These are phyloP conservation scores for Drosophila anomelani DNA, from an alignment of 2,888 invertebrate genomes.

Conservation along the genomic window DNA sequence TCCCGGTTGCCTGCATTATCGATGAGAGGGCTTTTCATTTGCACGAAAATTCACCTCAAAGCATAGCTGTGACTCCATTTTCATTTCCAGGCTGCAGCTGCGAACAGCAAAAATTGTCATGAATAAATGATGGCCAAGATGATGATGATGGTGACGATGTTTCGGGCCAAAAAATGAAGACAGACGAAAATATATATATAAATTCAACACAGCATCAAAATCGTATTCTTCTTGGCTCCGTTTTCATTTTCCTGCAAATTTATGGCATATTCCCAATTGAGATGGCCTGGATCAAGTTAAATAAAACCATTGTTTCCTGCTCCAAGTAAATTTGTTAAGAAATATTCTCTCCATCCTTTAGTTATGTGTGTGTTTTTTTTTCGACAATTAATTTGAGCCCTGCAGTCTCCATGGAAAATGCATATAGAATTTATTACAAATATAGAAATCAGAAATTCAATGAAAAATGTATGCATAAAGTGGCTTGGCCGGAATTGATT, in stretches of 20 bases:
- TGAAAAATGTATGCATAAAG: conserved; percentile 27
- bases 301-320: conserved; percentile 28
- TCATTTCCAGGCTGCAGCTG: conserved; percentile 43
- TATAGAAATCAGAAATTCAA: conserved; percentile 23
- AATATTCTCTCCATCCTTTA: conserved; percentile 8
- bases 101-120: conserved; percentile 52
- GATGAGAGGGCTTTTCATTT: conserved; percentile 52
- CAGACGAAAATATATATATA: conserved; percentile 29
- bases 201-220: conserved; percentile 23
- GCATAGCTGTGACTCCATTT: conserved; percentile 46
- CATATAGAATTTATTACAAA: conserved; percentile 22
- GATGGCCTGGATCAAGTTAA: conserved; percentile 19
- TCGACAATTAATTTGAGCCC: conserved; percentile 36
- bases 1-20: conserved; percentile 59
- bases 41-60: conserved; percentile 36
- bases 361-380: neutral
- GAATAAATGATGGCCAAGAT: conserved; percentile 62
- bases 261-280: conserved; percentile 50
- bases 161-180: conserved; percentile 21
- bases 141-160: conserved; percentile 24
- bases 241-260: conserved; percentile 38
- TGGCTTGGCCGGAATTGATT: conserved; percentile 33
- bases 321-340: conserved; percentile 21
- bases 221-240: conserved; percentile 18
- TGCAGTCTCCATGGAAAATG: conserved; percentile 10